These are phyloP conservation scores for Mixornis gularis DNA, from an alignment of 2,113 vertebrate genomes.

Conservation along the genomic window DNA sequence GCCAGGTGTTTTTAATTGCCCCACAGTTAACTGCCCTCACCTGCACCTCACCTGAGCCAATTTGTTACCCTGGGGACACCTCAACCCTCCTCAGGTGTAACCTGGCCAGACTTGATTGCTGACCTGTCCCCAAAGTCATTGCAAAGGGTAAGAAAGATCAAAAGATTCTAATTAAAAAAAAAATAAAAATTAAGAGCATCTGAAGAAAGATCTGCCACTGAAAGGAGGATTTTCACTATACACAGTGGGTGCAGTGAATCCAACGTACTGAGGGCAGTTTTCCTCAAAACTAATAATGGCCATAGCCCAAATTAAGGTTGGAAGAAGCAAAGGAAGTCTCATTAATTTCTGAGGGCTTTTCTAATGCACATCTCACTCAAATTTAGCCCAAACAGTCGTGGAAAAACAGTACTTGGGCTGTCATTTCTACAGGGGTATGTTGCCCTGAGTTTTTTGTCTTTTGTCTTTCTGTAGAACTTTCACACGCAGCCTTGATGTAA, in stretches of 20 bases:
- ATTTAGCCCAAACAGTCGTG: not conserved
- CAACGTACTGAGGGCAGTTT: not conserved
- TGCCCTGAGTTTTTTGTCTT: no score
- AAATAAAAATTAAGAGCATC: not conserved
- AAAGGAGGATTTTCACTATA: not conserved
- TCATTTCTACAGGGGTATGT: not conserved
- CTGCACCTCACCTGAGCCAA: not conserved
- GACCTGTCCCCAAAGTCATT: not conserved
- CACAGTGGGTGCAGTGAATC: rapidly evolving
- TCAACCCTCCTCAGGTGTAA: not conserved
- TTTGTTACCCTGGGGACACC: not conserved
- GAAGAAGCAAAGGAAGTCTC: not conserved
- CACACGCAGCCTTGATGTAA: no score
- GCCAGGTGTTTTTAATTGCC: not conserved
- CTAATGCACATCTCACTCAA: not conserved
- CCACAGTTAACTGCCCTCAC: not conserved
- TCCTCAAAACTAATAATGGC: not conserved
- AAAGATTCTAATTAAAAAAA: not conserved
- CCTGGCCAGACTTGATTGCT: not conserved
- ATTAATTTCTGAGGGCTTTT: not conserved
- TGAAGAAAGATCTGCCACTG: not conserved
- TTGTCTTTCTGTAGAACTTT: no score
- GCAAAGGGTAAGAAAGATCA: not conserved
- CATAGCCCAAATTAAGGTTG: not conserved
- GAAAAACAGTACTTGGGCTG: not conserved